Percentiles rank a stretch among this genome's conserved stretches.
phyloP scores from a whole-genome alignment of 2,888 invertebrate genomes.

The Macropis europaea region DNA sequence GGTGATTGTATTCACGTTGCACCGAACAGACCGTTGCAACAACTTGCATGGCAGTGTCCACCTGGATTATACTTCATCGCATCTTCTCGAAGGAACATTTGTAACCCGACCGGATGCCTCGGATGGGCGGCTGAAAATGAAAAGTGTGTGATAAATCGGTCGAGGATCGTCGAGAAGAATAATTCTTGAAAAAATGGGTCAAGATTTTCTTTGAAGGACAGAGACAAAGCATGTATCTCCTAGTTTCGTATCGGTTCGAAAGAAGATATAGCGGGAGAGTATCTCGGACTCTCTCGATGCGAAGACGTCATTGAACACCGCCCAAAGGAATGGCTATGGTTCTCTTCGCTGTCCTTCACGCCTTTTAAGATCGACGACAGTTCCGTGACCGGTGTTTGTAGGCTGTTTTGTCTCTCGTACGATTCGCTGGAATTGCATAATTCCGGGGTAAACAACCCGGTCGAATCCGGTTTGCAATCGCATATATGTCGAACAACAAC shows the following conservation, averaged over 20 bases:
- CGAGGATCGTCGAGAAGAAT: too few species aligned
- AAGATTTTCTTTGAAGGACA: constrained; percentile 4
- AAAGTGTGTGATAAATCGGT: too few species aligned
- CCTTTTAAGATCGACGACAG: constrained; percentile 20
- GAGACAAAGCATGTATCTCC: not conserved
- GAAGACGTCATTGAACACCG: constrained; percentile 36
- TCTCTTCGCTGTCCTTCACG: constrained; percentile 42
- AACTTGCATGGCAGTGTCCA: not conserved
- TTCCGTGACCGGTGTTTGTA: constrained; percentile 37
- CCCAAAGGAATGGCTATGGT: constrained; percentile 7
- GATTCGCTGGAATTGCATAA: constrained; percentile 28
- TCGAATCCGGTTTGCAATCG: constrained; percentile 17
- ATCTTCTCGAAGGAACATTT: too few species aligned
- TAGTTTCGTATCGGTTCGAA: not conserved
- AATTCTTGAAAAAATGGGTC: constrained; percentile 15
- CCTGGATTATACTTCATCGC: too few species aligned
- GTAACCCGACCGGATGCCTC: too few species aligned
- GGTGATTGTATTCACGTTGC: constrained; percentile 28
- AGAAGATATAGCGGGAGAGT: not conserved
- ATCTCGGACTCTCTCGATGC: not conserved
- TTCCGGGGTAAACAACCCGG: constrained; percentile 14
- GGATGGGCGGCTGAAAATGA: too few species aligned
- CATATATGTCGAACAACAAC: not conserved
- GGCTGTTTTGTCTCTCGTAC: constrained; percentile 13
- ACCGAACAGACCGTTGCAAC: not conserved